phyloP scores from a whole-genome alignment of 2,888 invertebrate species.

The Branchipolynoe longqiensis region DNA sequence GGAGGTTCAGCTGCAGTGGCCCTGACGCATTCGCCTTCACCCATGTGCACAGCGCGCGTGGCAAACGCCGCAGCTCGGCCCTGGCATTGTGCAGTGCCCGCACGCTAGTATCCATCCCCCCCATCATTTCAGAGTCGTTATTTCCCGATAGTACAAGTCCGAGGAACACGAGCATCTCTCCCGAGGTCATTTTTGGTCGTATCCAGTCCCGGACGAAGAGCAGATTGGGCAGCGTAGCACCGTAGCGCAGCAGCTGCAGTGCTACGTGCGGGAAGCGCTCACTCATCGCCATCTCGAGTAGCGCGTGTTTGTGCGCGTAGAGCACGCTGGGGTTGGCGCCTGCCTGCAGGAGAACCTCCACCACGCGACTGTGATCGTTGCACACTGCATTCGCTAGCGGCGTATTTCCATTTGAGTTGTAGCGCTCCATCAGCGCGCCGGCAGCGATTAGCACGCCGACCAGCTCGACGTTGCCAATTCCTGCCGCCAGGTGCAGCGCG shows the following conservation, averaged over 20 bases:
- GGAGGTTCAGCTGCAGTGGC: not conserved
- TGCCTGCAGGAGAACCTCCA: not conserved
- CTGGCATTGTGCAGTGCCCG: not conserved
- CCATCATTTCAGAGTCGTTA: too few species aligned
- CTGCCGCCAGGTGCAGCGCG: constrained; percentile 26
- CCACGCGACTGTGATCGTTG: constrained; percentile 17
- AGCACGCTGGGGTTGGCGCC: constrained; percentile 30
- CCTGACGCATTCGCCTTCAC: not conserved
- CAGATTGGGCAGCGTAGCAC: not conserved
- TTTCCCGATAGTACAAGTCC: not conserved
- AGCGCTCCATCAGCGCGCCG: not conserved
- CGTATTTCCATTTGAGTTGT: not conserved
- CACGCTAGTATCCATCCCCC: not conserved
- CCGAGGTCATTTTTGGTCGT: not conserved
- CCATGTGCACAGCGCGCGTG: not conserved
- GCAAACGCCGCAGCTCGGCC: not conserved
- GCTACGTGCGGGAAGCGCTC: constrained; percentile 26
- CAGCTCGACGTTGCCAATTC: constrained; percentile 2
- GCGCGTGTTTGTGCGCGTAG: not conserved
- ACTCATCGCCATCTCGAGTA: not conserved
- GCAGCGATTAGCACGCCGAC: not conserved
- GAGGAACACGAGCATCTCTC: constrained; percentile 27
- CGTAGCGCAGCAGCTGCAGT: constrained; percentile 25
- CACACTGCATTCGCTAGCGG: constrained; percentile 5
- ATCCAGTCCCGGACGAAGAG: not conserved